These are phyloP conservation scores for Trichoplusia ni DNA, from an alignment of 1,140 invertebrate genomes.

Conservation along the genomic window DNA sequence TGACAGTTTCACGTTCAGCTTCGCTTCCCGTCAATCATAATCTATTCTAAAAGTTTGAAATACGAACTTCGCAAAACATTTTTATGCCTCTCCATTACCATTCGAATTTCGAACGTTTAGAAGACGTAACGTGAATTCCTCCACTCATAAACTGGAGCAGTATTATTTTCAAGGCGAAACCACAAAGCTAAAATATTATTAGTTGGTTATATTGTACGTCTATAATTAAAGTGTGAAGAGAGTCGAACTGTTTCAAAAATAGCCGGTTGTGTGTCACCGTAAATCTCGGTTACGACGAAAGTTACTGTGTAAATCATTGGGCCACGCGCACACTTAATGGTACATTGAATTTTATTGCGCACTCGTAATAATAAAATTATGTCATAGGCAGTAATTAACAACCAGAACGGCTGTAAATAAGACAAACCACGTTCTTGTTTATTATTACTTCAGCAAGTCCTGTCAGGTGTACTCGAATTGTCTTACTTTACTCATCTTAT, in stretches of 20 bases:
- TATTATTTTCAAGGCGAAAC: constrained; percentile 57
- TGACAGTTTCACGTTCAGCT: not conserved
- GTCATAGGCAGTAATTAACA: constrained; percentile 56
- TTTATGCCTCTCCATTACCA: not conserved
- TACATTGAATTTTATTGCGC: constrained; percentile 71
- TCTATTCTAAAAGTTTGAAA: constrained; percentile 8
- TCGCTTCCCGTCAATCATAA: constrained; percentile 20
- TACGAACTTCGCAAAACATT: constrained; percentile 13
- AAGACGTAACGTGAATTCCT: constrained; percentile 13
- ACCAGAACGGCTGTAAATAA: constrained; percentile 31
- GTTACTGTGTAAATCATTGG: constrained; percentile 71
- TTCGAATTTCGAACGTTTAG: constrained; percentile 3
- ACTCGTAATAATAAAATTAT: constrained; percentile 65
- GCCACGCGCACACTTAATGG: constrained; percentile 61
- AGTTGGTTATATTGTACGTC: constrained; percentile 71
- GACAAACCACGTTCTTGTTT: constrained; percentile 10
- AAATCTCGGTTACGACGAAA: constrained; percentile 75
- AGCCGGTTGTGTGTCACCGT: constrained; percentile 72
- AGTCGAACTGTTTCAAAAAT: constrained; percentile 74
- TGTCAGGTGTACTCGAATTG: constrained; percentile 19
- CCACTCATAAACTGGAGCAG: constrained; percentile 41
- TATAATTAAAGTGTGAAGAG: constrained; percentile 78
- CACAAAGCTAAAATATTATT: constrained; percentile 62
- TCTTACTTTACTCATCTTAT: too few relatives aligned
- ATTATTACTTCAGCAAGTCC: constrained; percentile 2